A percentile compares a stretch with the other conserved stretches of the same genome.
phyloP scores from a whole-genome alignment of 1,140 invertebrate species.

The Tribolium castaneum region DNA sequence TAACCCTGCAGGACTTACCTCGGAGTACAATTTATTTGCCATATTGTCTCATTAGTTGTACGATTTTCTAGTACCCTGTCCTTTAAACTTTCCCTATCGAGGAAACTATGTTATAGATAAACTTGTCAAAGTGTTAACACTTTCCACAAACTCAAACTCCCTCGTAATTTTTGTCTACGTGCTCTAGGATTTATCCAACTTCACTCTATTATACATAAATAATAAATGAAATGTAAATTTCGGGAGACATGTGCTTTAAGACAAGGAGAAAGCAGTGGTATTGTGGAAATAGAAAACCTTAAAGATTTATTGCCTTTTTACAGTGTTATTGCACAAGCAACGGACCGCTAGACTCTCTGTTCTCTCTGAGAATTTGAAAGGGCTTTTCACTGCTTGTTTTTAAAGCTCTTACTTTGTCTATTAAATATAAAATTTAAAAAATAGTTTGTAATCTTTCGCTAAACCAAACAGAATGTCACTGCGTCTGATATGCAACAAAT shows the following conservation, averaged over 20 bases:
- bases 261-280: background rate
- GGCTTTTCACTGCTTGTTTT: background rate
- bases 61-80: background rate
- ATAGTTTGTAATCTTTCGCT: no score
- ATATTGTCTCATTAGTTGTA: background rate
- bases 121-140: background rate
- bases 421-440: no score
- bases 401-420: background rate
- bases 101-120: background rate
- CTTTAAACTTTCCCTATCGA: background rate
- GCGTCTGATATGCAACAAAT: no score
- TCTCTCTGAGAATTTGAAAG: background rate
- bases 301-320: background rate
- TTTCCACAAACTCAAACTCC: background rate
- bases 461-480: no score
- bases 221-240: background rate
- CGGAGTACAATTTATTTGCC: background rate
- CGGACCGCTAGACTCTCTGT: background rate
- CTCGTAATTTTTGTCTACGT: background rate
- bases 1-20: background rate
- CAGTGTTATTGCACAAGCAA: background rate
- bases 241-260: background rate
- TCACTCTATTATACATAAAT: background rate
- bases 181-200: background rate
- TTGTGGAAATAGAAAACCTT: background rate